Conservation (phyloP, 2,113 vertebrate species). For the Tenebrosternarchus preto region DNA sequence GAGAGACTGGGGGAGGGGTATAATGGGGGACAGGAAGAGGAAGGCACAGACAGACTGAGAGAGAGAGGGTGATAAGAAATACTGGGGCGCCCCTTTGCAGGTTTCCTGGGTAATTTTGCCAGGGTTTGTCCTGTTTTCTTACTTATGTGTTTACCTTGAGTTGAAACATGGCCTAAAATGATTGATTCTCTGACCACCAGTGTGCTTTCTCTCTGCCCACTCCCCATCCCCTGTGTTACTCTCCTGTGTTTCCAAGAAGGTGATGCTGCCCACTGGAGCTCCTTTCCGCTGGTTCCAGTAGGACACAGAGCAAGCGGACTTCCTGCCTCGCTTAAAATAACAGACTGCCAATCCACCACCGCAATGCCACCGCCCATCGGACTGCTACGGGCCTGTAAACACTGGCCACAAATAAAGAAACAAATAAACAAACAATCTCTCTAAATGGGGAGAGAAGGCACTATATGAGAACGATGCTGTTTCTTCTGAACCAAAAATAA, state of each 20-base stretch:
- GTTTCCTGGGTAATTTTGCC: slow-evolving; percentile 19
- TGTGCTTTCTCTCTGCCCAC: slow-evolving; percentile 3
- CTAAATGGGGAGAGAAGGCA: slow-evolving; percentile 68
- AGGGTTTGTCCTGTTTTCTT: slow-evolving; percentile 13
- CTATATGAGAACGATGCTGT: slow-evolving; percentile 65
- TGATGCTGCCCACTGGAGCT: slow-evolving; percentile 87
- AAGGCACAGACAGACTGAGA: not conserved
- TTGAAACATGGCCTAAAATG: not conserved
- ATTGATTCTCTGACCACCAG: slow-evolving; percentile 33
- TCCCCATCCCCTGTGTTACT: slow-evolving; percentile 14
- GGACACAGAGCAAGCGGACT: slow-evolving; percentile 66
- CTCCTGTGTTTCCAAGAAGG: slow-evolving; percentile 80
- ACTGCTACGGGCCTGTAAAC: slow-evolving; percentile 82
- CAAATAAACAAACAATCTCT: slow-evolving; percentile 44
- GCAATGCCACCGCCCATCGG: slow-evolving; percentile 82
- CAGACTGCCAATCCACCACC: slow-evolving; percentile 80
- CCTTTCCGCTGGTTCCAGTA: slow-evolving; percentile 90
- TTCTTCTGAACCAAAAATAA: slow-evolving; percentile 85
- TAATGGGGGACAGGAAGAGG: slow-evolving; percentile 25
- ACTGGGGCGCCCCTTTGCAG: slow-evolving; percentile 7
- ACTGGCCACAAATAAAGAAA: slow-evolving; percentile 77
- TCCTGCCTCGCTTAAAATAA: slow-evolving; percentile 75
- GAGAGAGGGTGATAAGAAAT: slow-evolving; percentile 43
- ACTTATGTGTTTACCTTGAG: not conserved
- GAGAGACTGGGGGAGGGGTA: slow-evolving; percentile 14